Percentiles rank a stretch among this genome's conserved stretches.
These are phyloP conservation scores for Bujurquina vittata DNA, from an alignment of 2,113 vertebrate species.

Conservation along the genomic window DNA sequence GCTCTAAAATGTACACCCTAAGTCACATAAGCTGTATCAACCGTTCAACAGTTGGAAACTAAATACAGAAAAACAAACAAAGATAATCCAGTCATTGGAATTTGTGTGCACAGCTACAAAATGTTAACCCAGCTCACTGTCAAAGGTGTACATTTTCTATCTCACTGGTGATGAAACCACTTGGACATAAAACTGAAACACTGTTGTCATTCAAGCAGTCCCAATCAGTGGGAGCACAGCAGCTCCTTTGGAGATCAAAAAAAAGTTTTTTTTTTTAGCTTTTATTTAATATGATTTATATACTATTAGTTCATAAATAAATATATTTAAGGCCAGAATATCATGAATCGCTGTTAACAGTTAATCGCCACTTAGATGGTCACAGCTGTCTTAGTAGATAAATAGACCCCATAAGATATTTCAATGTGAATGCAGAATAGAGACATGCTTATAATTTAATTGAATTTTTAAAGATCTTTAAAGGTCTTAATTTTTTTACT, in stretches of 20 bases:
- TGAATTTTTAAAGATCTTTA: slow-evolving; percentile 1
- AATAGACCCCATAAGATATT: neutral
- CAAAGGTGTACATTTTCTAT: neutral
- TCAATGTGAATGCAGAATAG: neutral
- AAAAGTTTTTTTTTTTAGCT: neutral
- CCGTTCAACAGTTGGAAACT: neutral
- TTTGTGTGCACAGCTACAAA: neutral
- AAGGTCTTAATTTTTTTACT: too few species aligned
- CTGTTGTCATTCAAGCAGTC: neutral
- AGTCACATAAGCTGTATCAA: neutral
- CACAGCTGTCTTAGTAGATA: neutral
- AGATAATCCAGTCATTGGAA: neutral
- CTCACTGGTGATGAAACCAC: too few species aligned
- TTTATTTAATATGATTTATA: neutral
- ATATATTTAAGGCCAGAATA: neutral
- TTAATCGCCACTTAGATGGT: neutral
- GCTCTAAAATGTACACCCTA: neutral
- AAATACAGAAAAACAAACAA: neutral
- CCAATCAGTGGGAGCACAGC: neutral
- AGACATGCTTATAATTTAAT: neutral
- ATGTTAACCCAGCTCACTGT: neutral
- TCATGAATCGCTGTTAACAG: neutral
- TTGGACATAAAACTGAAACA: neutral
- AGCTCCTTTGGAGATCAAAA: neutral
- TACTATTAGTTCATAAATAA: neutral